phyloP scores from a whole-genome alignment of 2,888 invertebrate species.

The Chorisops tibialis region DNA sequence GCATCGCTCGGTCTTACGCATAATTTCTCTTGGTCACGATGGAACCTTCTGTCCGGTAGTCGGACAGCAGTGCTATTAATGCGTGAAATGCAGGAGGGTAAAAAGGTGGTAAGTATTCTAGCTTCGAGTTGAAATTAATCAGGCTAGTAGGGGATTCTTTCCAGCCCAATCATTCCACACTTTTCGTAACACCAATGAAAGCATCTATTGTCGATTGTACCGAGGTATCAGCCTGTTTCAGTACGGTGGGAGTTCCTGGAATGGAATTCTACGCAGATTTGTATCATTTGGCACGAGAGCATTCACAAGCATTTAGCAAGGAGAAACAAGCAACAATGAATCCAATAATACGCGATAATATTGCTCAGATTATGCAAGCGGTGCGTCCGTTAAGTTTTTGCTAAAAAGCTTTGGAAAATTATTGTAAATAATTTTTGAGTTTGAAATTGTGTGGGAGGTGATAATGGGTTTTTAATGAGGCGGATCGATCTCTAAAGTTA shows the following conservation, averaged over 20 bases:
- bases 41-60: constrained; percentile 59
- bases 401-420: too few species aligned
- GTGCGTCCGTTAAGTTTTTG: constrained; percentile 51
- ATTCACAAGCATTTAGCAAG: constrained; percentile 48
- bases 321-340: constrained; percentile 46
- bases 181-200: constrained; percentile 65
- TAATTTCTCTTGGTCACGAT: constrained; percentile 79
- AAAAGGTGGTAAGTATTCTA: constrained; percentile 45
- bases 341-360: constrained; percentile 48
- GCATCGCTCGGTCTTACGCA: constrained; percentile 68
- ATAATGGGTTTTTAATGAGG: too few species aligned
- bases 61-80: constrained; percentile 48
- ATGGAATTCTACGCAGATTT: constrained; percentile 68
- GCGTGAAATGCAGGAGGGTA: constrained; percentile 48
- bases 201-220: constrained; percentile 68
- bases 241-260: constrained; percentile 50
- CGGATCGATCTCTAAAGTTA: too few species aligned
- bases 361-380: constrained; percentile 46
- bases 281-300: constrained; percentile 65
- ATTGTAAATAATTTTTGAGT: too few species aligned
- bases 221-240: constrained; percentile 71
- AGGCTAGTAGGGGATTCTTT: constrained; percentile 1
- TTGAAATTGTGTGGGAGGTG: too few species aligned
- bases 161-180: constrained; percentile 49
- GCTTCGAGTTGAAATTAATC: constrained; percentile 2